Evolutionary conservation across 2,113 vertebrate species (phyloP), one percentile per base, ranked within the genome.

Genomic region (Trogon melanurus): DNA sequence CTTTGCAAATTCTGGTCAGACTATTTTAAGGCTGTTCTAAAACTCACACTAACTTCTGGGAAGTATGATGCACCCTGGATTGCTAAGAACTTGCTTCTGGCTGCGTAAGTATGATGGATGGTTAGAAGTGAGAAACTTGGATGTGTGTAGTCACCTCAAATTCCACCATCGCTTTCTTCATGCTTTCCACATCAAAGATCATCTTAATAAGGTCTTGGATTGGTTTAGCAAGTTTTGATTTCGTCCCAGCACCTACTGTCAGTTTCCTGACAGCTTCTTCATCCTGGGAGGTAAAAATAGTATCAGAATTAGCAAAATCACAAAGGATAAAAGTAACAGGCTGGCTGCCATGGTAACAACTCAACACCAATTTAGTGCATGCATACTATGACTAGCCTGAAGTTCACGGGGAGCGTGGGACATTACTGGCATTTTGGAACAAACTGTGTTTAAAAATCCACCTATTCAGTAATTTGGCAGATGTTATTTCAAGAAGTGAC

Each of bases 91-190:
- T 73, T 91, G 51, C 22, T 88, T 66, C 60, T 90, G 75, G 64
- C 44, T 53, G 21, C 34, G 1, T 14, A 89, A 51, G 17, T 21
- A 36, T 5, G 23, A 56, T 6, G 19, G 47, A 61, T 64, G 18
- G 16, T 84, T 72, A 83, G 47, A 73, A 88, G 17, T 2, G 18
- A 86, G 22, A 69, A 79, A 65, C 3, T 26, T 21, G 17, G 72
- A 79, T 1, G 11, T 5, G 4, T 27, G 17, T 11, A 85, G 69
- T 76, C 9, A 99, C 99, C 99, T 99, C 99, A 92, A 99, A 99
- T 94, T 99, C 99, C 97, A 99, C 99, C 99, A 99, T 99, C 61
- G 99, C 99, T 93, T 99, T 99, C 97, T 99, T 99, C 99, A 99
- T 99, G 97, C 99, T 99, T 83, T 99, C 99, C 85, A 99, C 99